Evolutionary conservation across 2,797 vertebrate genomes (phyloP).

Genomic region (Acrossocheilus wenchowensis): DNA sequence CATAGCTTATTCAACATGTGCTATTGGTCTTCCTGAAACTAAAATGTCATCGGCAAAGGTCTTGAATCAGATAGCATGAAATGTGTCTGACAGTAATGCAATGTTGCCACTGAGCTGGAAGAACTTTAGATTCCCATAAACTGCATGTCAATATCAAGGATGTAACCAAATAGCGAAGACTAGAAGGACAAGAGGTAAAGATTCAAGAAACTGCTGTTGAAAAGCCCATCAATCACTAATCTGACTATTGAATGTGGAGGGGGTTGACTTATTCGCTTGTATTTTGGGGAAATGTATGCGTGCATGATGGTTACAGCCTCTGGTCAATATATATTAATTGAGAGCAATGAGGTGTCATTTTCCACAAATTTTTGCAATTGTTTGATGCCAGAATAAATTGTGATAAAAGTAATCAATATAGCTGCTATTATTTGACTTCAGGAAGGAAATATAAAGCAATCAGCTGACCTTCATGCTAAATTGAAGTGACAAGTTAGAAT

Average conservation of each 20-base stretch:
- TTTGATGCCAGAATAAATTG: neutral
- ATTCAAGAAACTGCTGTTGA: neutral
- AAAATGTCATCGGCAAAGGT: neutral
- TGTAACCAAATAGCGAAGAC: constrained; percentile 6
- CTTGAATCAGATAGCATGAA: constrained; percentile 21
- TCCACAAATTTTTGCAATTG: neutral
- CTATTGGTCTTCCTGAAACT: neutral
- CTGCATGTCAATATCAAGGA: neutral
- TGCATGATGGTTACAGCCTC: neutral
- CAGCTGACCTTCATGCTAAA: neutral
- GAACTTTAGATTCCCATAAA: constrained; percentile 8
- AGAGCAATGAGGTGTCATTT: constrained; percentile 8
- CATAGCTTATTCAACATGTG: neutral
- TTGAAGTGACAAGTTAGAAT: neutral
- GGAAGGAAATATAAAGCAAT: neutral
- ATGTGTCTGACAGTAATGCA: neutral
- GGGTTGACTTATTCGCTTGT: neutral
- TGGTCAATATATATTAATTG: constrained; percentile 6
- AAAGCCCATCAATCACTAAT: neutral
- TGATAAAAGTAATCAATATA: neutral
- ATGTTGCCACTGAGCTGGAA: neutral
- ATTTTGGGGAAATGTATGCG: neutral
- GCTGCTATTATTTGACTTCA: neutral
- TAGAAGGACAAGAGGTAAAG: neutral
- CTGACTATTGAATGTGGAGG: neutral